phyloP scores from a whole-genome alignment of 1,140 invertebrate species.

The Melitaea cinxia region DNA sequence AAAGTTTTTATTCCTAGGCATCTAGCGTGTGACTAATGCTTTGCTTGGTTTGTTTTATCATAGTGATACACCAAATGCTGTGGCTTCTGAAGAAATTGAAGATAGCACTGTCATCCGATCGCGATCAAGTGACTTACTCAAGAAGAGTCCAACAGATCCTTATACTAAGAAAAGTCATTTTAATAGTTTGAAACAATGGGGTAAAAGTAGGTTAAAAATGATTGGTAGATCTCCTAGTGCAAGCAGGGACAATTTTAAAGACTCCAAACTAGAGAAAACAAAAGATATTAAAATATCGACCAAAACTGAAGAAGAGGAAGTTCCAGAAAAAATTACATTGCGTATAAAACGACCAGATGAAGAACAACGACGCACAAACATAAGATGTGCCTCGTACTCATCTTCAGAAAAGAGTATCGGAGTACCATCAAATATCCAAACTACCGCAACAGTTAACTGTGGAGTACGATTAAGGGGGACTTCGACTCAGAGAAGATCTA shows the following conservation, averaged over 20 bases:
- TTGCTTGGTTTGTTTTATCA: constrained; percentile 82
- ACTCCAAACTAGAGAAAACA: constrained; percentile 71
- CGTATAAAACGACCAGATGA: constrained; percentile 80
- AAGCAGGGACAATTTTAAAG: constrained; percentile 77
- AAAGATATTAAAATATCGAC: constrained; percentile 69
- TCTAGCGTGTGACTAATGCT: constrained; percentile 82
- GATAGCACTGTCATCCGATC: constrained; percentile 82
- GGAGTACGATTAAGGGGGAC: constrained; percentile 88
- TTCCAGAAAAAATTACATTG: constrained; percentile 85
- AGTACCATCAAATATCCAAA: constrained; percentile 80
- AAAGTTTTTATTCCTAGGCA: constrained; percentile 65
- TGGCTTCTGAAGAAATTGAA: constrained; percentile 82
- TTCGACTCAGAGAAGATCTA: constrained; percentile 84
- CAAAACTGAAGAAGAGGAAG: constrained; percentile 82
- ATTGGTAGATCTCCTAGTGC: constrained; percentile 84
- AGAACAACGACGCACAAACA: constrained; percentile 83
- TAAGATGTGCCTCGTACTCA: constrained; percentile 89
- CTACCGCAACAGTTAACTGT: constrained; percentile 81
- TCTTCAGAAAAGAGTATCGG: constrained; percentile 86
- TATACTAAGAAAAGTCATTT: constrained; percentile 88
- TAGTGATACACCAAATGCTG: constrained; percentile 83
- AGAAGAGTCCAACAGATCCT: constrained; percentile 82
- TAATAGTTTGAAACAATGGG: constrained; percentile 91
- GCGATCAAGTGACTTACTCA: constrained; percentile 86
- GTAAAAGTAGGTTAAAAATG: constrained; percentile 87